These are phyloP conservation scores for Dryadula phaetusa DNA, from an alignment of 2,888 invertebrate genomes.

Conservation along the genomic window DNA sequence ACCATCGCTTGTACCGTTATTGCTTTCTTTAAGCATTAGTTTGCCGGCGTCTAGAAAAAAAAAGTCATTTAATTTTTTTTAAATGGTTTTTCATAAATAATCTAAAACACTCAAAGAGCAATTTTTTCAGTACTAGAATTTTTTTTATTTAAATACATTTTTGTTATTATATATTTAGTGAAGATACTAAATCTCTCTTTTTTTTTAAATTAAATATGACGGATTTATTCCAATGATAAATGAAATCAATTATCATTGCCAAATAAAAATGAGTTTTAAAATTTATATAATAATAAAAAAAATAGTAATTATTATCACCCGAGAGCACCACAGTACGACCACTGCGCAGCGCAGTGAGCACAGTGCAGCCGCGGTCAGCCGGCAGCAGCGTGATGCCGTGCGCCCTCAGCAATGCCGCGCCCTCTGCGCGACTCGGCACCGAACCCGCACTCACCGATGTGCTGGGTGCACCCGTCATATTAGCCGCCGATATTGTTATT, in stretches of 20 bases:
- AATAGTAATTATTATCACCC: conserved; percentile 76
- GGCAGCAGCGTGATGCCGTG: conserved; percentile 95
- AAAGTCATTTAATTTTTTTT: background rate
- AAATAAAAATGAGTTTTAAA: too few relatives aligned
- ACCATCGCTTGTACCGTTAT: conserved; percentile 14
- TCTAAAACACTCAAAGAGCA: too few relatives aligned
- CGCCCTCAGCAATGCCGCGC: conserved; percentile 89
- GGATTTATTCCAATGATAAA: too few relatives aligned
- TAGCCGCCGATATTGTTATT: background rate
- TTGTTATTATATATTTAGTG: too few relatives aligned
- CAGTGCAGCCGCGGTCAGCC: conserved; percentile 88
- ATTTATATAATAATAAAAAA: too few relatives aligned
- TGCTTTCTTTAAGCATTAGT: conserved; percentile 86
- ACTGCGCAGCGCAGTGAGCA: conserved; percentile 92
- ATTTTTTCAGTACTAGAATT: too few relatives aligned
- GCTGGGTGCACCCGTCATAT: conserved; percentile 26
- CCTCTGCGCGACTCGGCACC: conserved; percentile 46
- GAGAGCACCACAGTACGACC: conserved; percentile 94
- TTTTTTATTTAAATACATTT: too few relatives aligned
- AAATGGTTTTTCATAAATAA: too few relatives aligned
- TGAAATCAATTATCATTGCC: too few relatives aligned
- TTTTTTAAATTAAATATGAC: too few relatives aligned
- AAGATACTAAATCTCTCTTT: too few relatives aligned
- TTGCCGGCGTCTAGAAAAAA: conserved; percentile 88
- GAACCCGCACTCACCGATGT: conserved; percentile 22